phyloP scores from a whole-genome alignment of 2,113 vertebrate genomes.

The Gopherus evgoodei region DNA sequence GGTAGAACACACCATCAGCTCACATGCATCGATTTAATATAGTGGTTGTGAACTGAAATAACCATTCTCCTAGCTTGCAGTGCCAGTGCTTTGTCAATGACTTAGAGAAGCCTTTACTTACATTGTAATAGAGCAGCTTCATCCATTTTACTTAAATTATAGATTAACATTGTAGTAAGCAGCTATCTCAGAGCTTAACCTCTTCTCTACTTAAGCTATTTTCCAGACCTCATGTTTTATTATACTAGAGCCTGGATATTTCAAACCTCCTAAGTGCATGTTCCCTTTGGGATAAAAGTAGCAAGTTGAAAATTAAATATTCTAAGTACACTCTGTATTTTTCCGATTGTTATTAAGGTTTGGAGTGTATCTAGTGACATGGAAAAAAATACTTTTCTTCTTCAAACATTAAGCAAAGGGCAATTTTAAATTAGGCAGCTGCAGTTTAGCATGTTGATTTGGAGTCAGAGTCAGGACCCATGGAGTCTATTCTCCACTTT shows the following conservation, averaged over 20 bases:
- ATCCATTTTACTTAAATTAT: slow-evolving; percentile 57
- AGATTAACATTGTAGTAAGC: slow-evolving; percentile 35
- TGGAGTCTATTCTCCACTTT: neutral
- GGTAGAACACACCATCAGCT: neutral
- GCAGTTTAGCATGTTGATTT: neutral
- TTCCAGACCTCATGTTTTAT: neutral
- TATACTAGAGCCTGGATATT: neutral
- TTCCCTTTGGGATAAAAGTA: neutral
- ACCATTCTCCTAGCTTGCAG: slow-evolving; percentile 16
- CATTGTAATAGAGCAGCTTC: slow-evolving; percentile 51
- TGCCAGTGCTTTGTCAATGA: neutral
- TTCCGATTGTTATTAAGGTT: neutral
- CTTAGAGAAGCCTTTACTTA: slow-evolving; percentile 38
- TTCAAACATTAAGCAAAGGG: neutral
- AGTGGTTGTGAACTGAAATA: slow-evolving; percentile 21
- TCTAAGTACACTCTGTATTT: neutral
- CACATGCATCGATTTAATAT: neutral
- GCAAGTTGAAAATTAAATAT: neutral
- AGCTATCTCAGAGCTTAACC: slow-evolving; percentile 47
- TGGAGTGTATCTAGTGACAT: neutral
- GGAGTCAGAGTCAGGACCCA: neutral
- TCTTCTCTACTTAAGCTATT: fast-evolving
- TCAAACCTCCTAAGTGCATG: fast-evolving
- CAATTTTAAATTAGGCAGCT: neutral
- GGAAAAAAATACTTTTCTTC: neutral